These are phyloP conservation scores for Sebastes goodei DNA, from an alignment of 2,797 vertebrate genomes.

Conservation along the genomic window DNA sequence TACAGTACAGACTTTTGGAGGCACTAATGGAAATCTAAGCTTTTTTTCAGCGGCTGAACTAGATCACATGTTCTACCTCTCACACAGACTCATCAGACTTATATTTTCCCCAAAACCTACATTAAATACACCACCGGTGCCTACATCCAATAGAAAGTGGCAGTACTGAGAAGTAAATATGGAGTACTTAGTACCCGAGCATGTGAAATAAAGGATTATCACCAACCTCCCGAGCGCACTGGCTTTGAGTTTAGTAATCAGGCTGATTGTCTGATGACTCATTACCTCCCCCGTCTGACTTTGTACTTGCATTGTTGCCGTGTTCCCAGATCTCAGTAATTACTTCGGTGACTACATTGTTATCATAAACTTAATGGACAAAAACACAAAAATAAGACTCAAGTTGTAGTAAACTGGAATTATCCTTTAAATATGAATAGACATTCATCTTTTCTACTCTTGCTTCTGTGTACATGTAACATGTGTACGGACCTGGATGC, in stretches of 20 bases:
- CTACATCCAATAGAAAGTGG: background rate
- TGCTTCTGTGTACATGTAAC: background rate
- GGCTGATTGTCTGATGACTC: constrained; percentile 12
- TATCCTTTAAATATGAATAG: background rate
- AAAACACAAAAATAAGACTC: background rate
- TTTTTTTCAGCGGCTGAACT: background rate
- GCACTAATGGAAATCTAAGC: background rate
- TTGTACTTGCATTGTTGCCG: background rate
- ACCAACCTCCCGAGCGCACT: background rate
- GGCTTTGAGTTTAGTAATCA: background rate
- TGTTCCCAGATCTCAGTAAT: background rate
- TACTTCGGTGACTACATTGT: background rate
- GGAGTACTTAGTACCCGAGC: background rate
- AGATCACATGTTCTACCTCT: background rate
- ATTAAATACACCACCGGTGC: background rate
- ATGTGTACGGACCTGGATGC: background rate
- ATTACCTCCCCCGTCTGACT: background rate
- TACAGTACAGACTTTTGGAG: background rate
- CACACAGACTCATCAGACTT: too few species aligned
- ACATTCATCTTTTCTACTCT: background rate
- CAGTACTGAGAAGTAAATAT: background rate
- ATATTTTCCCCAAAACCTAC: background rate
- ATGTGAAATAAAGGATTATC: background rate
- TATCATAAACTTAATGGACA: background rate
- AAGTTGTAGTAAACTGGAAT: background rate